Evolutionary conservation across 2,797 vertebrate species (phyloP), one percentile per base, ranked within the genome.

Genomic region (Bufotes viridis): DNA sequence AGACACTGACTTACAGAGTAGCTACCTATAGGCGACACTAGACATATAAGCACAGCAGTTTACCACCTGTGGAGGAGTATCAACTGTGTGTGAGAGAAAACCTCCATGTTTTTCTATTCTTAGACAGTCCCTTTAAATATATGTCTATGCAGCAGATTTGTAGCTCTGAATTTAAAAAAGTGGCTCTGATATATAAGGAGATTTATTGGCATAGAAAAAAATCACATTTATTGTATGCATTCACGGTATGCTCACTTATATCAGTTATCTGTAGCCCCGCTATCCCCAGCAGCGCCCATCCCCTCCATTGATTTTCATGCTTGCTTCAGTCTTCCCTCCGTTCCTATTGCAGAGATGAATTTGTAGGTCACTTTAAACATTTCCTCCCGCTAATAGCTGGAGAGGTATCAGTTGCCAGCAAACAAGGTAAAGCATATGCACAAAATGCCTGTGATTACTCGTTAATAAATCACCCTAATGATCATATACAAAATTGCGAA

Each of bases 371-470:
- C 90, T 93, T 93, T 90, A 91, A 93, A 92, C 92, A 90, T 92
- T 90, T 90, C 85, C 88, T 72, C 1, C 85, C 89, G 83, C 58
- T 90, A 91, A 88, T 87, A 81, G 87, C 80, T 90, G 85, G 57
- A 88, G 91, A 91, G 90, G 65, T 92, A 88, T 90, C 90, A 89
- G 70, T 90, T 92, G 91, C 90, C 93, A 93, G 90, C 57, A 91
- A 93, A 93, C 92, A 94, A 93, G 90, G 91, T 86, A 93, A 93
- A 93, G 85, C 92, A 91, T 93, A 91, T 92, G 91, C 88, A 90
- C 88, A 88, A 91, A 94, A 91, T 91, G 78, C 75, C 88, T 90
- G 61, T 82, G 91, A 91, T 93, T 92, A 91, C 88, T 92, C 90
- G 91, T 88, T 91, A 92, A 93, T 93, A 93, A 93, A 92, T 93